A percentile compares a stretch with the other conserved stretches of the same genome.
These are phyloP conservation scores for Thaumetopoea pityocampa DNA, from an alignment of 1,140 invertebrate genomes.

Conservation along the genomic window DNA sequence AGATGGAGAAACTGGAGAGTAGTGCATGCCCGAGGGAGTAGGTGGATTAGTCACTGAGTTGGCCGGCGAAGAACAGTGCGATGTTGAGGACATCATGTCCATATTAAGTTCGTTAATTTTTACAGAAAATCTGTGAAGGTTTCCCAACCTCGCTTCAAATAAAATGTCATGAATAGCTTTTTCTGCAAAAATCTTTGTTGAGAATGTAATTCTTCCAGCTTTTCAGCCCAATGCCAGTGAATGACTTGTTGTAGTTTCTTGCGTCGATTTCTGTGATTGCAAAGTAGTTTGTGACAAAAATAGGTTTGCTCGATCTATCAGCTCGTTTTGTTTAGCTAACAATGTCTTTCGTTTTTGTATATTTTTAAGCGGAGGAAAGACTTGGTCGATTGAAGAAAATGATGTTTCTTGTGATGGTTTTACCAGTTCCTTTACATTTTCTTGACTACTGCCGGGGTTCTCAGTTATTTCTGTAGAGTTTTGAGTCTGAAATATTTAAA, in stretches of 20 bases:
- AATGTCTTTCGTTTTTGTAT: no score
- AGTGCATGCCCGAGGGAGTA: background rate
- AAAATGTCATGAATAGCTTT: background rate
- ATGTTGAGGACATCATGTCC: background rate
- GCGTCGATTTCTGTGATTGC: no score
- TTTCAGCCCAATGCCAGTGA: background rate
- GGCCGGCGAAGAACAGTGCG: background rate
- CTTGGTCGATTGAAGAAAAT: no score
- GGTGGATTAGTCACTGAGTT: background rate
- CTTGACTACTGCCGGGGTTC: no score
- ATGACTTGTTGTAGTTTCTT: background rate
- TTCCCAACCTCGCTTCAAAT: background rate
- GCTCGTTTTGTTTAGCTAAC: no score
- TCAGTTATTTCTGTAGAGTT: background rate
- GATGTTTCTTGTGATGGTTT: no score
- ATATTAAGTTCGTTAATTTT: background rate
- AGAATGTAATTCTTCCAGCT: background rate
- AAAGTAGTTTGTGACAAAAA: no score
- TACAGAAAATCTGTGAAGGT: background rate
- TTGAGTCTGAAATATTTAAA: background rate
- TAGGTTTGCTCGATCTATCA: no score
- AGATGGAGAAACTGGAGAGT: no score
- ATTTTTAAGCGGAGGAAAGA: no score
- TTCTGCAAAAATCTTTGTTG: background rate
- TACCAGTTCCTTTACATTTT: no score